Evolutionary conservation across 2,888 invertebrate species (phyloP).

Genomic region (Tetragonula carbonaria): DNA sequence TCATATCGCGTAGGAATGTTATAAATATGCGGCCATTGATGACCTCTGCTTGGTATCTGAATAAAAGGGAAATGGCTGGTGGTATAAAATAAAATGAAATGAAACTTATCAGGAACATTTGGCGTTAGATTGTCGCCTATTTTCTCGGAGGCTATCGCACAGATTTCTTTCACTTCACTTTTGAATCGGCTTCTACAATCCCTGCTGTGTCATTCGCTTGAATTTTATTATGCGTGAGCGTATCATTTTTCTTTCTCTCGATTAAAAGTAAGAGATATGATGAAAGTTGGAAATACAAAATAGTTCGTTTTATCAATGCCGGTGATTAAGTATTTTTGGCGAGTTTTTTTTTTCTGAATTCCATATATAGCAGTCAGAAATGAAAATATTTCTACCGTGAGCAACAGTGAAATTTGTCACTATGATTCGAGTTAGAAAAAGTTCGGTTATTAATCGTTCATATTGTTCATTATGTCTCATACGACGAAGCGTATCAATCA

Average conservation of each 20-base stretch:
- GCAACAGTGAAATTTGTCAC: not conserved
- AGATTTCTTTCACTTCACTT: not conserved
- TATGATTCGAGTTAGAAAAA: not conserved
- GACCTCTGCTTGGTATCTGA: slow-evolving; percentile 13
- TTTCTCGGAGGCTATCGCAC: not conserved
- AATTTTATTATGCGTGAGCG: not conserved
- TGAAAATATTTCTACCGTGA: not conserved
- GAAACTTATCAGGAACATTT: not conserved
- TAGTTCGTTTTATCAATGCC: not conserved
- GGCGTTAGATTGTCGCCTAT: not conserved
- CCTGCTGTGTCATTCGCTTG: not conserved
- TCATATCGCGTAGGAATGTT: slow-evolving; percentile 6
- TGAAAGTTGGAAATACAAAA: not conserved
- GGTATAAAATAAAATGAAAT: not conserved
- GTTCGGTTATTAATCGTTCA: not conserved
- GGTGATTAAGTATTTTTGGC: not conserved
- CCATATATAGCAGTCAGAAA: not conserved
- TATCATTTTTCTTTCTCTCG: not conserved
- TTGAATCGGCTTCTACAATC: not conserved
- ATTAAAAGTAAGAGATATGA: not conserved
- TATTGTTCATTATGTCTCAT: slow-evolving; percentile 12
- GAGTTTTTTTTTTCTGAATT: not conserved
- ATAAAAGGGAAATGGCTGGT: not conserved
- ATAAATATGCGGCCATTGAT: slow-evolving; percentile 26
- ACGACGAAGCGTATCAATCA: slow-evolving; percentile 11